Base-by-base conservation (phyloP, 2,113 vertebrate genomes). In the Isichthys henryi region DNA sequence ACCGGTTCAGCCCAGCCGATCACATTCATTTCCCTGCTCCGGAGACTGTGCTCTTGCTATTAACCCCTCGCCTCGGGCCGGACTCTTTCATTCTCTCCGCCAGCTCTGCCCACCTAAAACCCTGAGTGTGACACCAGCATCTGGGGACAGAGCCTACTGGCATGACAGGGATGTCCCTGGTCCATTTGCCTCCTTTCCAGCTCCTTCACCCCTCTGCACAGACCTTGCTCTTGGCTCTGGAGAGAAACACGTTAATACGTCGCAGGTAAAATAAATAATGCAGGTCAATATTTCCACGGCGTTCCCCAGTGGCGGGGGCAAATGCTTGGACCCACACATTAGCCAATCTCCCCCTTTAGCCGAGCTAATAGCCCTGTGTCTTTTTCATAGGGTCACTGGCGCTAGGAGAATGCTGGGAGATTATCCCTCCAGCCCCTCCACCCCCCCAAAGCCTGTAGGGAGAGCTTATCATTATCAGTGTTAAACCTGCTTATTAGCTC, bases 401-500 rank as follows among this genome's bases (percentile, higher is more conserved):
- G 89, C 86, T n/a, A 39, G 5, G 39, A 88, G 88, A 91, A 19
- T 92, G 91, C 19, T 84, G 91, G 93, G 92, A 93, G 92, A 93
- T 92, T 92, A 92, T 93, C 92, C 92, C 94, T 23, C 90, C 66
- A 1, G 39, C 39, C 3, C 13, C 80, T 31, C 70, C 10, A 15
- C 21, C 39, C 39, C 39, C 82, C 82, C 82, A 45, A 84, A 95
- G 94, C 95, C 94, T 94, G 93, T 91, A 94, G 95, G 94, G 45
- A 94, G 93, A 95, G 94, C 95, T 95, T 96, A 95, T 95, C 94
- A 93, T 95, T 95, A 95, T 95, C 95, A 93, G 93, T 90, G 93
- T 95, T 95, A 94, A 95, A 95, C 94, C 94, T 95, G 94, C 95
- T 95, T 95, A 95, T 95, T 96, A 94, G 93, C 92, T 94, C 94